Evolutionary conservation across 1,140 invertebrate species (phyloP).

Genomic region (Drosophila neocordata): DNA sequence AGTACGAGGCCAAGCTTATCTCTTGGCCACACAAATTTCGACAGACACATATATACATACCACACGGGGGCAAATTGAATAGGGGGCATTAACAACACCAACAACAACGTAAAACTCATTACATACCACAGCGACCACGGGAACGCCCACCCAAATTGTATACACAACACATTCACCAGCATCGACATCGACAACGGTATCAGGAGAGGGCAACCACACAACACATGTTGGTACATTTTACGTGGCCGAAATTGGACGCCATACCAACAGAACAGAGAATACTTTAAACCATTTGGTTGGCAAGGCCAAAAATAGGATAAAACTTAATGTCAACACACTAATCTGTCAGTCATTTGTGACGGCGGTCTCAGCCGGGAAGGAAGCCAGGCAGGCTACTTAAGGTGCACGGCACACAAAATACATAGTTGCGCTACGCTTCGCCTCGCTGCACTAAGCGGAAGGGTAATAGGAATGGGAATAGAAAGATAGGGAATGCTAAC

Average conservation of each 20-base stretch:
- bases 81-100: conserved; percentile 6
- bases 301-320: conserved; percentile 35
- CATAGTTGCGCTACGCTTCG: conserved; percentile 34
- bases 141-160: conserved; percentile 11
- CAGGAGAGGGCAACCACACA: neutral
- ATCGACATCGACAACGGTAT: neutral
- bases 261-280: neutral
- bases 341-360: conserved; percentile 60
- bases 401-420: conserved; percentile 28
- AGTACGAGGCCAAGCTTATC: conserved; percentile 36
- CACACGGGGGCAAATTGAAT: conserved; percentile 10
- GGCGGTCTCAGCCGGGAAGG: conserved; percentile 8
- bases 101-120: conserved; percentile 72
- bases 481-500: conserved; percentile 20
- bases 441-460: conserved; percentile 37
- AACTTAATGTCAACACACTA: conserved; percentile 72
- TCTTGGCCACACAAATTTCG: conserved; percentile 67
- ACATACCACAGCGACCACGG: conserved; percentile 63
- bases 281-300: conserved; percentile 45
- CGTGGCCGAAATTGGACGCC: conserved; percentile 12
- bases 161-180: neutral
- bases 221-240: conserved; percentile 9
- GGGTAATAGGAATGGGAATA: neutral
- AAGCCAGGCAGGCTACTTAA: conserved; percentile 50
- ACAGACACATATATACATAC: neutral